These are phyloP conservation scores for Nycticorax nycticorax DNA, from an alignment of 2,113 vertebrate species.

Conservation along the genomic window DNA sequence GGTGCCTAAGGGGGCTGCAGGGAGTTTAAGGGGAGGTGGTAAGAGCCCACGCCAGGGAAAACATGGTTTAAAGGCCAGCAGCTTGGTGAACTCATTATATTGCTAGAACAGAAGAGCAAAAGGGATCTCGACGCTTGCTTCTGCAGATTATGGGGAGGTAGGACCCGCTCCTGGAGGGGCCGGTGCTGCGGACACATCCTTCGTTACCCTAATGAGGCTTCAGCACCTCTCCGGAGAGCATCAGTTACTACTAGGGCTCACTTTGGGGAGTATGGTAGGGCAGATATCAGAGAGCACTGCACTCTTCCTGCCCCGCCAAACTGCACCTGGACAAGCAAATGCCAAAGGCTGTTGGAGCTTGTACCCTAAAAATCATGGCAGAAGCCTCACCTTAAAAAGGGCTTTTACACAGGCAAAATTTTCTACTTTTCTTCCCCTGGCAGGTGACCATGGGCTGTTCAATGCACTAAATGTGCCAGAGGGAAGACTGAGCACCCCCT, in stretches of 20 bases:
- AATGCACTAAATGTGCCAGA: not conserved
- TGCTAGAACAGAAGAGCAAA: not conserved
- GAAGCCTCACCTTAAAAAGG: not conserved
- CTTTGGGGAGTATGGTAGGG: too few species aligned
- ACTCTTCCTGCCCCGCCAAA: not conserved
- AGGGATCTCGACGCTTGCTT: not conserved
- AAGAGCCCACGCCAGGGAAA: not conserved
- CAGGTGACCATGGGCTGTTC: not conserved
- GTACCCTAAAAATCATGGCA: not conserved
- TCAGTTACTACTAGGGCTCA: not conserved
- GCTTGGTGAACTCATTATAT: not conserved
- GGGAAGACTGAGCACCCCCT: not conserved
- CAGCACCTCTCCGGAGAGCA: accelerated
- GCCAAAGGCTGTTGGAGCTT: not conserved
- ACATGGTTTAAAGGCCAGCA: not conserved
- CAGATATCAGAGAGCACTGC: not conserved
- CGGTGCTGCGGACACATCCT: not conserved
- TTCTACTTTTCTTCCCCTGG: not conserved
- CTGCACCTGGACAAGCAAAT: not conserved
- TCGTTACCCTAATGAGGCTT: not conserved
- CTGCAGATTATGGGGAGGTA: accelerated
- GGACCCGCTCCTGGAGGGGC: not conserved
- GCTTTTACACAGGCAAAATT: not conserved
- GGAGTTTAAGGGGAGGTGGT: not conserved
- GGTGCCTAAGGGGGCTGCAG: not conserved